Base-by-base conservation (phyloP, 2,113 vertebrate species). In the Scomber japonicus region DNA sequence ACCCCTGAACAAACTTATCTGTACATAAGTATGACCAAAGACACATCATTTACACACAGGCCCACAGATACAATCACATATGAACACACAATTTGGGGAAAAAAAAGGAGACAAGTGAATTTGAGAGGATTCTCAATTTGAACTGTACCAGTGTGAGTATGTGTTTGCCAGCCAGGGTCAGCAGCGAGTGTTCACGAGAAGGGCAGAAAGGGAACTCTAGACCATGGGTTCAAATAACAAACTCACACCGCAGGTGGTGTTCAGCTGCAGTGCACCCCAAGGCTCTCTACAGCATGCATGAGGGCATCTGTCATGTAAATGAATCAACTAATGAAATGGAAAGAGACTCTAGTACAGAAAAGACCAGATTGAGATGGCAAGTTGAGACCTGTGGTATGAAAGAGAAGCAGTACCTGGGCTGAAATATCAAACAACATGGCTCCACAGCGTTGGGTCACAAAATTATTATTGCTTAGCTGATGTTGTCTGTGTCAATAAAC, bases 211-310 rank as follows among this genome's bases (percentile, higher is more conserved):
- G 88, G 65, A 91, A 93, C 85, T 87, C 82, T 87, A 92, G 89
- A 91, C 82, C 77, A 11, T 0, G 69, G 92, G 91, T 89, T 93
- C 91, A 89, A 88, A 93, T 92, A 91, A 94, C 91, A 93, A 89
- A 91, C 82, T 84, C 86, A 86, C 89, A 91, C 82, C 35, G 59
- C 89, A 88, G 89, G 91, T 91, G 91, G 89, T 59, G 80, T 84
- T 91, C 82, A 87, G 87, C 88, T 89, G 81, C 83, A 86, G 81
- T 45, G 72, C 82, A 81, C 84, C 86, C 86, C 80, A 12, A 46
- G 81, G 86, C 86, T 82, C 75, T 76, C 51, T 75, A 5, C 84
- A 81, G 83, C 88, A 78, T 55, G 78, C 87, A 87, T 70, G 76
- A 81, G 64, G 82, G 83, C 75, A 87, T 91, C 89, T 91, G 88